These are phyloP conservation scores for Hydra vulgaris DNA, from an alignment of 30 jellyfish, hydroid and myxozoan genomes.

Conservation along the genomic window DNA sequence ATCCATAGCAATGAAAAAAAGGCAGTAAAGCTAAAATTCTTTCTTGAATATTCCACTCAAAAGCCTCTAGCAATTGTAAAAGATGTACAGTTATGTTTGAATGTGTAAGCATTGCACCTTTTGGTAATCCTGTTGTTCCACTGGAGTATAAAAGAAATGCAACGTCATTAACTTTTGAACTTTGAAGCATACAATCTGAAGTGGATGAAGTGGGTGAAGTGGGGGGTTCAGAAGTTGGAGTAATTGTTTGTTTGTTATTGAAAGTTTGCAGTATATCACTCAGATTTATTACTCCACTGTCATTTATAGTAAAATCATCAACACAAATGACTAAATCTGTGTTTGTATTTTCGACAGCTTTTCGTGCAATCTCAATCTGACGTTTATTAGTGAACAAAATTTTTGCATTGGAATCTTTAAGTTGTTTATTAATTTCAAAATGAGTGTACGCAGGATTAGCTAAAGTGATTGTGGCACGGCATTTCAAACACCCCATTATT, in stretches of 20 bases:
- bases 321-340: slow-evolving; percentile 35
- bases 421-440: slow-evolving; percentile 48
- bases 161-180: not conserved
- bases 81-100: slow-evolving; percentile 39
- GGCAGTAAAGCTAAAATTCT: slow-evolving; percentile 40
- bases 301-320: slow-evolving; percentile 29
- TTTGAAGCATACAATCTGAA: too few relatives aligned
- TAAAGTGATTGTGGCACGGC: slow-evolving; percentile 47
- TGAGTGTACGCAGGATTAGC: slow-evolving; percentile 58
- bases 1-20: slow-evolving; percentile 64
- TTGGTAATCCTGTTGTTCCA: slow-evolving; percentile 92
- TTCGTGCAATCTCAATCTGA: slow-evolving; percentile 39
- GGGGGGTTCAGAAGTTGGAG: too few relatives aligned
- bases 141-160: slow-evolving; percentile 77
- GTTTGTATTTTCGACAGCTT: slow-evolving; percentile 47
- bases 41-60: not conserved
- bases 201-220: too few relatives aligned
- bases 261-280: slow-evolving; percentile 29
- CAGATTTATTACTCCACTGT: slow-evolving; percentile 44
- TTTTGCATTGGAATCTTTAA: slow-evolving; percentile 43
- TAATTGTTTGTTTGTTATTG: not conserved
- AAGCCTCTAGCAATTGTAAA: slow-evolving; percentile 26
- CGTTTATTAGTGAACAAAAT: slow-evolving; percentile 36
- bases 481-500: slow-evolving; percentile 47
- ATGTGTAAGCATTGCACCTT: slow-evolving; percentile 85